Base-by-base conservation (phyloP, 1,140 invertebrate species). In the Eciton burchellii region DNA sequence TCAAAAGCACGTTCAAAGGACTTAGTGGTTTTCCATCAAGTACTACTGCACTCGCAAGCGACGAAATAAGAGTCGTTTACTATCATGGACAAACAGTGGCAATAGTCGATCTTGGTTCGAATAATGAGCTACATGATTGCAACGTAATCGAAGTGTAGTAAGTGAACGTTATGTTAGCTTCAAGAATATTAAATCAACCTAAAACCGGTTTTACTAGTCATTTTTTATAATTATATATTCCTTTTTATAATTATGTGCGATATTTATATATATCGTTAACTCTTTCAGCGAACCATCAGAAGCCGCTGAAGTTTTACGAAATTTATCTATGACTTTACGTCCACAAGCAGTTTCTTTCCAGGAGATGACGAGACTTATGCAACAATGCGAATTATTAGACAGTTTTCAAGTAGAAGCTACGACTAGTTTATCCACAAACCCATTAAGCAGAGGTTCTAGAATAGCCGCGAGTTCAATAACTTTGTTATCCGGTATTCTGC, bases 101-200 rank as follows among this genome's bases (percentile, higher is more conserved):
- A 3, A 95, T 98, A 8, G 95, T 97, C 6, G 97, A 97, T 89
- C 94, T 97, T 47, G 95, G 96, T 3, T 92, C 94, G 35, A 96
- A 96, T 88, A 93, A 94, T 70, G 93, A 97, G 77, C 92, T 97
- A 12, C 94, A 96, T 21, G 96, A 96, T 88, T 98, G 97, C 90
- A 96, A 97, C 92, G 94, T 98, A 76, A 96, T 98, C 82, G 97
- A 98, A 95, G 96, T 97, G 83, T 96, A 96, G 97, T 98, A 93
- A 96, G 96, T 96, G 82, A 8, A 41, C 56, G 0, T n/a, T 9
- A 2, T 71, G 43, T n/a, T 26, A 52, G 3, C 1, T 8, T 9
- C 14, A n/a, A n/a, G 19, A 68, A 35, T 47, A 59, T 49, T n/a
- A 79, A 19, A 56, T 9, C n/a, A n/a, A n/a, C n/a, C n/a, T n/a